A percentile compares a stretch with the other conserved stretches of the same genome.
Conservation (phyloP, 2,888 invertebrate genomes). For the Abrostola triplasia region DNA sequence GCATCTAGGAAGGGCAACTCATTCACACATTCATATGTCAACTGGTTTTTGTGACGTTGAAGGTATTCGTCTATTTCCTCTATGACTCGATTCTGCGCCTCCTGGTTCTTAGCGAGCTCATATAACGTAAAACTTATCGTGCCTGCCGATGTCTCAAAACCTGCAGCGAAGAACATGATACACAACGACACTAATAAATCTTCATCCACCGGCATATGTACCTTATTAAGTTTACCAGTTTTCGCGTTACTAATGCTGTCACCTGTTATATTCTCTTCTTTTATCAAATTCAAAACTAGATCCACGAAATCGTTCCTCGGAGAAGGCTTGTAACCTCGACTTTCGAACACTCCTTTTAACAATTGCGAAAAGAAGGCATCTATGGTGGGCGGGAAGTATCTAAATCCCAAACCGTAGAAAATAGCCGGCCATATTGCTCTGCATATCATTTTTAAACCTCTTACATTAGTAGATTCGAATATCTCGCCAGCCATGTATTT, state of each 20-base stretch:
- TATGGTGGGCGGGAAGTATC: constrained; percentile 57
- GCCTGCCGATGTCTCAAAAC: constrained; percentile 72
- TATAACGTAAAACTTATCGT: constrained; percentile 64
- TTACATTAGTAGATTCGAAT: constrained; percentile 53
- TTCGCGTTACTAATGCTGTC: constrained; percentile 62
- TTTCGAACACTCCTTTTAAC: constrained; percentile 59
- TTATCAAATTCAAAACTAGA: constrained; percentile 63
- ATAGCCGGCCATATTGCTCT: constrained; percentile 67
- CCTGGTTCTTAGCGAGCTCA: constrained; percentile 67
- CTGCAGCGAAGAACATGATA: constrained; percentile 79
- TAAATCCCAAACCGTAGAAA: constrained; percentile 65
- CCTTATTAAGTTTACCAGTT: constrained; percentile 51
- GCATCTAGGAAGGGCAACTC: constrained; percentile 70
- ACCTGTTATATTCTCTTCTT: constrained; percentile 60
- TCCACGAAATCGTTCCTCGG: constrained; percentile 71
- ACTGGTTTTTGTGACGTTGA: constrained; percentile 51
- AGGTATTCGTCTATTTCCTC: constrained; percentile 69
- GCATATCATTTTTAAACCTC: constrained; percentile 55
- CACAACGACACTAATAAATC: constrained; percentile 84
- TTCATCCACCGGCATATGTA: constrained; percentile 67
- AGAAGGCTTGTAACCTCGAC: constrained; percentile 59
- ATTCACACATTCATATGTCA: constrained; percentile 65
- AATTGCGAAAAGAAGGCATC: constrained; percentile 61
- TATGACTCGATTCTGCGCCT: constrained; percentile 57
- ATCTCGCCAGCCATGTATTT: constrained; percentile 57